Conservation (phyloP, 2,888 invertebrate species). For the Habroteleia sp. region DNA sequence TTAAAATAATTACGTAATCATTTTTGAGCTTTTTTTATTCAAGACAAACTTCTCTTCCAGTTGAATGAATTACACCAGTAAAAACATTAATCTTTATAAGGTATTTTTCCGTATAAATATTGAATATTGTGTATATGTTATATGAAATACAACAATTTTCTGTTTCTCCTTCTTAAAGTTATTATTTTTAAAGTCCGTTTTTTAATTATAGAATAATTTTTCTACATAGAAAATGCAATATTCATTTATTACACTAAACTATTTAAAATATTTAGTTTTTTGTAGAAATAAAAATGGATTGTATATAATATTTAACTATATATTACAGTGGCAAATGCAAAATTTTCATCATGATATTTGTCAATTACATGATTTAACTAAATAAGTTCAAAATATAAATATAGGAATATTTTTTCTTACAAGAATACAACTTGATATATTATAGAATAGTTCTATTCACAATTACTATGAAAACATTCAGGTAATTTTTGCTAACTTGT, state of each 20-base stretch:
- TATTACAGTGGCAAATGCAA: slow-evolving; percentile 40
- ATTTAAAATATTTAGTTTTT: slow-evolving; percentile 43
- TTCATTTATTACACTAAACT: slow-evolving; percentile 31
- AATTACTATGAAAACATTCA: slow-evolving; percentile 58
- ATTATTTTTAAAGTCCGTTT: slow-evolving; percentile 31
- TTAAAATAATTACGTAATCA: slow-evolving; percentile 44
- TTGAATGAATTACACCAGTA: slow-evolving; percentile 53
- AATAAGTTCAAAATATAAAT: slow-evolving; percentile 47
- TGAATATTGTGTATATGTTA: slow-evolving; percentile 48
- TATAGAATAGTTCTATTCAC: slow-evolving; percentile 56
- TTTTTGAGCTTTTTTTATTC: slow-evolving; percentile 57
- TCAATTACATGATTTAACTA: slow-evolving; percentile 41
- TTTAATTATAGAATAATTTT: slow-evolving; percentile 30
- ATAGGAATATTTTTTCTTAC: slow-evolving; percentile 56
- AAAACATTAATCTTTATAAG: slow-evolving; percentile 53
- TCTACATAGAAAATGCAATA: slow-evolving; percentile 44
- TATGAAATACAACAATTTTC: slow-evolving; percentile 51
- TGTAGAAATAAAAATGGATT: slow-evolving; percentile 30
- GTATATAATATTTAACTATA: slow-evolving; percentile 29
- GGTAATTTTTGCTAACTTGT: slow-evolving; percentile 63
- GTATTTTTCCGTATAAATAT: slow-evolving; percentile 48
- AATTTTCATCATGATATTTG: slow-evolving; percentile 25
- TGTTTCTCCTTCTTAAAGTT: slow-evolving; percentile 9
- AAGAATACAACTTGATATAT: slow-evolving; percentile 59
- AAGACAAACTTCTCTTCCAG: slow-evolving; percentile 46